Conservation (phyloP, 2,113 vertebrate genomes). For the Ovis canadensis region DNA sequence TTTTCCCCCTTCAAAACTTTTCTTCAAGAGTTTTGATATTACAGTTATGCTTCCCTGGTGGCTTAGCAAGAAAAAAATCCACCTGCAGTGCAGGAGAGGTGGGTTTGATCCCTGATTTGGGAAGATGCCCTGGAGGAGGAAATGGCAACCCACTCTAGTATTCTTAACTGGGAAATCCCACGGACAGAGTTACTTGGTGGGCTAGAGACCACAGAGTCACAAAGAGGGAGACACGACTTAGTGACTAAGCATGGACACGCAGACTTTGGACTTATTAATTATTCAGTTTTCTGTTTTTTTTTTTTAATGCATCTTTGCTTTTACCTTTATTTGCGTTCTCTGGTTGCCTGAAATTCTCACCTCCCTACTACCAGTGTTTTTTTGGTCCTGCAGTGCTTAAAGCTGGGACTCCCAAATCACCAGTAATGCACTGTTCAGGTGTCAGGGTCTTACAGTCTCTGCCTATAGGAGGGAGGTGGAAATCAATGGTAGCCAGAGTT, state of each 20-base stretch:
- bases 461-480: neutral
- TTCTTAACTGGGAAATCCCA: neutral
- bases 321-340: neutral
- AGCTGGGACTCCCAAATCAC: too few species aligned
- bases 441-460: neutral
- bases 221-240: neutral
- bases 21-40: neutral
- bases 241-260: neutral
- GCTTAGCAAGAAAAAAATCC: neutral
- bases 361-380: neutral
- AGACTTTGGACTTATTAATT: neutral
- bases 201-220: neutral
- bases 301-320: neutral
- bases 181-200: neutral
- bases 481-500: neutral
- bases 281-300: neutral
- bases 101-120: neutral
- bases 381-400: neutral
- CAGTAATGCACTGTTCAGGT: neutral
- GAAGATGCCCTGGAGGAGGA: neutral
- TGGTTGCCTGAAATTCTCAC: neutral
- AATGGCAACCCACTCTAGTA: neutral
- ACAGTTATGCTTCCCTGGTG: neutral
- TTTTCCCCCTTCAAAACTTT: neutral
- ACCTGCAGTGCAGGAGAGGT: neutral